These are phyloP conservation scores for Antrozous pallidus DNA, from an alignment of 2,797 vertebrate genomes.

Conservation along the genomic window DNA sequence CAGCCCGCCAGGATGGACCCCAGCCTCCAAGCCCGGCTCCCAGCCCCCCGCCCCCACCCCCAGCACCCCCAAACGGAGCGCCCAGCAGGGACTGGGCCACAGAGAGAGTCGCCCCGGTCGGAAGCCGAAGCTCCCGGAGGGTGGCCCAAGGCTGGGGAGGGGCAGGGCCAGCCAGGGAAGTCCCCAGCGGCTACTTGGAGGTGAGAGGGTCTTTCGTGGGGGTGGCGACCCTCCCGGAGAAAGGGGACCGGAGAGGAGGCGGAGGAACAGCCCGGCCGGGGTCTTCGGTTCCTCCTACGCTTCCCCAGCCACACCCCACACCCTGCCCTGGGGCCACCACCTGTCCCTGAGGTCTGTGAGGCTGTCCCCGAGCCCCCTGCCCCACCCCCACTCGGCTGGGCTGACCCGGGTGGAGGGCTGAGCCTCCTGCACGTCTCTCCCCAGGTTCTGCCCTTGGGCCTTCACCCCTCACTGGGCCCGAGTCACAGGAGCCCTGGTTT, in stretches of 20 bases:
- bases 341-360: background rate
- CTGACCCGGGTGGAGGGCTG: too few species aligned
- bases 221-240: accelerated
- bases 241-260: too few species aligned
- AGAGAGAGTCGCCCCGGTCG: accelerated
- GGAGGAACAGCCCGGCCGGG: too few species aligned
- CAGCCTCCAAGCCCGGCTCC: background rate
- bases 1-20: background rate
- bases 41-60: too few species aligned
- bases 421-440: too few species aligned
- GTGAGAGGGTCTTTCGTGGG: background rate
- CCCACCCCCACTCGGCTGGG: background rate
- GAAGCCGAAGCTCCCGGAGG: accelerated
- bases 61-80: background rate
- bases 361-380: background rate
- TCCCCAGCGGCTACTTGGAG: background rate
- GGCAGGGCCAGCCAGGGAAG: accelerated
- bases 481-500: background rate
- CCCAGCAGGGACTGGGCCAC: background rate
- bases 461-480: background rate
- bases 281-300: background rate
- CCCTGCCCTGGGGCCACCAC: too few species aligned
- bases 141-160: background rate
- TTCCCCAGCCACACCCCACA: background rate
- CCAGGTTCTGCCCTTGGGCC: accelerated